Evolutionary conservation across 2,888 invertebrate species (phyloP).

Genomic region (Malachius bipustulatus): DNA sequence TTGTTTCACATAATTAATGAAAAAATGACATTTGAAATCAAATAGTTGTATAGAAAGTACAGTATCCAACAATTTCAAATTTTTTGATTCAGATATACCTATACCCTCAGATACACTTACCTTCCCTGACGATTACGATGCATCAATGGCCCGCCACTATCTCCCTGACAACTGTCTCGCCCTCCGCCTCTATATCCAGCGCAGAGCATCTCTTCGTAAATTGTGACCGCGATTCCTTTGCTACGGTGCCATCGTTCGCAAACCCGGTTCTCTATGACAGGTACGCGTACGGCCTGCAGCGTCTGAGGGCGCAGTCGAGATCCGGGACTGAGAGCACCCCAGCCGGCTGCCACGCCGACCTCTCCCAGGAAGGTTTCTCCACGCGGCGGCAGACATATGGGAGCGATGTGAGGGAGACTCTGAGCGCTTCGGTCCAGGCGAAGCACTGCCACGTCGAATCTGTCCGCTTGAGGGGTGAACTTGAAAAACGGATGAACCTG

Average conservation of each 20-base stretch:
- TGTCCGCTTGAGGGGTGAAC: constrained; percentile 84
- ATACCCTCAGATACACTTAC: too few species aligned
- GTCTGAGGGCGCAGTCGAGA: constrained; percentile 81
- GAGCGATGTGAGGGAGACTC: constrained; percentile 81
- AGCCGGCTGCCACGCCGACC: constrained; percentile 86
- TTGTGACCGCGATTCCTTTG: constrained; percentile 76
- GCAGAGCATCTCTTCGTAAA: constrained; percentile 92
- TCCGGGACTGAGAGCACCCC: constrained; percentile 79
- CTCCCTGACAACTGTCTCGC: constrained; percentile 66
- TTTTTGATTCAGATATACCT: too few species aligned
- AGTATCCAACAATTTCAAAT: too few species aligned
- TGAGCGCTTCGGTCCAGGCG: constrained; percentile 80
- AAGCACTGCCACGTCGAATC: constrained; percentile 85
- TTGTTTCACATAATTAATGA: too few species aligned
- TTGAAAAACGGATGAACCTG: constrained; percentile 85
- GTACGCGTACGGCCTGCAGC: constrained; percentile 82
- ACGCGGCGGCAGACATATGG: constrained; percentile 82
- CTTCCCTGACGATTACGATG: constrained; percentile 69
- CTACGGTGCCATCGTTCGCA: constrained; percentile 59
- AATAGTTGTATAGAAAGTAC: too few species aligned
- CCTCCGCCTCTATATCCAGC: constrained; percentile 85
- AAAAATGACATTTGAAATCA: too few species aligned
- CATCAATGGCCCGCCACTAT: constrained; percentile 85
- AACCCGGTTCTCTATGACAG: constrained; percentile 78
- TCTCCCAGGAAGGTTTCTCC: constrained; percentile 83